Base-by-base conservation (phyloP, 37 sponge, comb jelly and placozoan species). In the Hexactinellida sp. region DNA sequence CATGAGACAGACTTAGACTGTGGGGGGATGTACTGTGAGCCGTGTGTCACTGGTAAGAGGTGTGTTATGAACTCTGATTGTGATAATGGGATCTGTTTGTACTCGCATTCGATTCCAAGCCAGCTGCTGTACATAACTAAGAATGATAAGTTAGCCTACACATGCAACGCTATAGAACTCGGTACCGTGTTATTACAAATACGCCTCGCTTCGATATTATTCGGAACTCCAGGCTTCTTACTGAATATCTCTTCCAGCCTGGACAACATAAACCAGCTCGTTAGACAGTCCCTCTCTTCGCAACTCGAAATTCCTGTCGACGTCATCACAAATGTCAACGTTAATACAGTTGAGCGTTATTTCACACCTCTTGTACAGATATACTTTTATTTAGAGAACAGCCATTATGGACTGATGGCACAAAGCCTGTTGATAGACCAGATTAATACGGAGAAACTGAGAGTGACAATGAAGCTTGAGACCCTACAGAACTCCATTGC, bases 1-100 rank as follows among this genome's bases (percentile, higher is more conserved):
- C 94, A 94, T 85, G 94, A 94, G 84, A 94, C 92, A 7, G 94
- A 94, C 54, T 38, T 85, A 0, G 94, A 94, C 41, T 94, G 94
- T 85, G 94, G 94, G 37, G 94, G 94, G 19, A 37, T 54, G 0
- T 90, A 85, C 85, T 94, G 94, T 39, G 39, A 16, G 0, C 92
- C 90, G 32, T 94, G 94, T 54, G 88, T 82, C 37, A 54, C 76
- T 35, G 51, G 55, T 37, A 83, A 90, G 91, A 30, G 54, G 30
- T 91, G 91, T 41, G 35, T 39, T 16, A 16, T 47, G 30, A 88
- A 94, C 38, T 35, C 86, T 0, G 94, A 94, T 87, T 94, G 94
- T 85, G 83, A 19, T 19, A 90, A 91, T 0, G 71, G 88, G 85
- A 84, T 91, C 5, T 94, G 94, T 84, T 82, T 94, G 55, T 89